These are phyloP conservation scores for Poeciliopsis occidentalis DNA, from an alignment of 2,113 vertebrate species.

Conservation along the genomic window DNA sequence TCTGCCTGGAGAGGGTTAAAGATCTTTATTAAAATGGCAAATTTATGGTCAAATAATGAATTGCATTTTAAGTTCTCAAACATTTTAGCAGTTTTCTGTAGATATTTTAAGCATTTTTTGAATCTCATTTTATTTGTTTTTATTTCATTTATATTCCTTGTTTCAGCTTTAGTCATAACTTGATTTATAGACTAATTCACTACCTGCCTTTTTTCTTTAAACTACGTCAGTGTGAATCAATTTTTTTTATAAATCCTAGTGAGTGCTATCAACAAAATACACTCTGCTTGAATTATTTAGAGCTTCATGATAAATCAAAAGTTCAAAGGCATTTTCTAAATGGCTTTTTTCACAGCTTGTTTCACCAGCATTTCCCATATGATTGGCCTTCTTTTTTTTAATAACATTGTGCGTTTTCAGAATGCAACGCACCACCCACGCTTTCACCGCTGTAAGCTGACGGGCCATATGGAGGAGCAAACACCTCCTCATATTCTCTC, in stretches of 20 bases:
- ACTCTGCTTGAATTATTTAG: slow-evolving; percentile 32
- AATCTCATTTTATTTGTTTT: background rate
- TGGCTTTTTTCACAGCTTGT: slow-evolving; percentile 19
- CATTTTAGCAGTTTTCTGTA: background rate
- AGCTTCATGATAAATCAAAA: background rate
- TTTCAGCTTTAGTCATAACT: background rate
- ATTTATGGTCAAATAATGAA: no score
- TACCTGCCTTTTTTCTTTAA: background rate
- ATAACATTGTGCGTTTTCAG: slow-evolving; percentile 3
- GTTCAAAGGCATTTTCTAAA: slow-evolving; percentile 38
- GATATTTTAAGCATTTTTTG: background rate
- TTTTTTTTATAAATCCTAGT: slow-evolving; percentile 4
- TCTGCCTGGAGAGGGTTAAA: no score
- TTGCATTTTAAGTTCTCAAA: background rate
- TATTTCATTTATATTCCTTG: background rate
- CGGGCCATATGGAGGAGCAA: slow-evolving; percentile 59
- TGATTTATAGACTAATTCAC: background rate
- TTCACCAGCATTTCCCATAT: slow-evolving; percentile 34
- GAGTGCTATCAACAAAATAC: slow-evolving; percentile 5
- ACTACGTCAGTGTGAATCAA: background rate
- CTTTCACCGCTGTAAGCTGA: slow-evolving; percentile 49
- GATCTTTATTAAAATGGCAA: no score
- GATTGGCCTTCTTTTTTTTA: slow-evolving; percentile 22
- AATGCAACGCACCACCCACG: slow-evolving; percentile 55
- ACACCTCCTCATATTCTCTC: slow-evolving; percentile 45